Percentiles rank a stretch among this genome's conserved stretches.
phyloP scores from a whole-genome alignment of 2,888 invertebrate genomes.

The Mythimna vitellina region DNA sequence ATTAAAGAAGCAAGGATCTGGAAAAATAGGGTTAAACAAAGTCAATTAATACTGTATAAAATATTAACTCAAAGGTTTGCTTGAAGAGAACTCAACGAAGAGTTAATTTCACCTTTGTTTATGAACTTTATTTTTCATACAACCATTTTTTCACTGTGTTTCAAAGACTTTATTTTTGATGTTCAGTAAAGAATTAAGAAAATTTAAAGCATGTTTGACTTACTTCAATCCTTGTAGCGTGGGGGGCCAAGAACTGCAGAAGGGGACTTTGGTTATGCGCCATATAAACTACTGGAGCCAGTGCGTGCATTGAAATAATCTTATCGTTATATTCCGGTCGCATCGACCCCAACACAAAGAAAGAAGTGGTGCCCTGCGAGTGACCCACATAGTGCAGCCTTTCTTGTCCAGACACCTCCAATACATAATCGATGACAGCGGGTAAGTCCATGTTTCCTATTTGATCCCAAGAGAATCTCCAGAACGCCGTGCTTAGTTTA shows the following conservation, averaged over 20 bases:
- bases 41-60: not conserved
- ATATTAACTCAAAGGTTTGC: not conserved
- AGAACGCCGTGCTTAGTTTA: constrained; percentile 85
- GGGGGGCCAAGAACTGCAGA: constrained; percentile 82
- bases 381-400: constrained; percentile 95
- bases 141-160: no score
- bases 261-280: constrained; percentile 89
- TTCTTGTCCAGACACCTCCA: constrained; percentile 89
- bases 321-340: constrained; percentile 92
- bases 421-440: constrained; percentile 94
- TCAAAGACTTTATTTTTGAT: not conserved
- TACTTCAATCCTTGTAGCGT: constrained; percentile 84
- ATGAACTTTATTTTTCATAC: not conserved
- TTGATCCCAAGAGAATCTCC: constrained; percentile 95
- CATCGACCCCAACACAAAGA: constrained; percentile 92
- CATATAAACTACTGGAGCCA: constrained; percentile 93
- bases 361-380: constrained; percentile 93
- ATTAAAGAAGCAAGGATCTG: constrained; percentile 82
- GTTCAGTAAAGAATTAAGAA: not conserved
- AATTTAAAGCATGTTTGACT: constrained; percentile 30
- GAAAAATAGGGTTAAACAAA: constrained; percentile 5
- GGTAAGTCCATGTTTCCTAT: constrained; percentile 95
- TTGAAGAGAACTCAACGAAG: not conserved
- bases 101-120: not conserved
- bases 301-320: constrained; percentile 92